phyloP scores from a whole-genome alignment of 2,888 invertebrate genomes.

The Melikaiella ostensackeni region DNA sequence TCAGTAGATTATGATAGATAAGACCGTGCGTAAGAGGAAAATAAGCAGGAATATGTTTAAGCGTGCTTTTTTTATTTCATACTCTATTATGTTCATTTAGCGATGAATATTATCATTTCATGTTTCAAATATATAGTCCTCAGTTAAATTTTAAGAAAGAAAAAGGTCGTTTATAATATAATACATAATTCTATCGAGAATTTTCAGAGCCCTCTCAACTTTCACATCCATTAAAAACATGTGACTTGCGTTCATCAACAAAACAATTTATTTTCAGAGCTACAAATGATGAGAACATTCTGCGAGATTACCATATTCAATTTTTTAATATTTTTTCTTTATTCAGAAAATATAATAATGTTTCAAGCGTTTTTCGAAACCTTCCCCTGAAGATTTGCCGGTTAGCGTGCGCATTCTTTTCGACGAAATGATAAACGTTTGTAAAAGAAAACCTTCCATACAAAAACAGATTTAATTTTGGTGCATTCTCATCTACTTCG shows the following conservation, averaged over 20 bases:
- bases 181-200: background rate
- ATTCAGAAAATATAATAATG: background rate
- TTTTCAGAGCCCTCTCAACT: background rate
- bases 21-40: background rate
- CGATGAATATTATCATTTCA: slow-evolving; percentile 1
- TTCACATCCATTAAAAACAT: background rate
- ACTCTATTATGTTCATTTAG: slow-evolving; percentile 26
- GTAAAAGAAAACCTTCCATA: background rate
- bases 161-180: background rate
- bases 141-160: background rate
- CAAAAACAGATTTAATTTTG: background rate
- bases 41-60: slow-evolving; percentile 5
- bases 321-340: background rate
- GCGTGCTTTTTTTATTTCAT: slow-evolving; percentile 22
- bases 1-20: slow-evolving; percentile 30
- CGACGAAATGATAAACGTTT: background rate
- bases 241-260: slow-evolving; percentile 8
- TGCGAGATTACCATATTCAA: background rate
- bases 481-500: background rate
- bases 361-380: background rate
- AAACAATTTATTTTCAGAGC: background rate
- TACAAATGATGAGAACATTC: background rate
- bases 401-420: slow-evolving; percentile 3
- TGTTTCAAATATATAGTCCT: background rate
- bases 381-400: background rate